A percentile compares a stretch with the other conserved stretches of the same genome.
Conservation (phyloP, 2,113 vertebrate genomes). For the Ceuthmochares aereus region DNA sequence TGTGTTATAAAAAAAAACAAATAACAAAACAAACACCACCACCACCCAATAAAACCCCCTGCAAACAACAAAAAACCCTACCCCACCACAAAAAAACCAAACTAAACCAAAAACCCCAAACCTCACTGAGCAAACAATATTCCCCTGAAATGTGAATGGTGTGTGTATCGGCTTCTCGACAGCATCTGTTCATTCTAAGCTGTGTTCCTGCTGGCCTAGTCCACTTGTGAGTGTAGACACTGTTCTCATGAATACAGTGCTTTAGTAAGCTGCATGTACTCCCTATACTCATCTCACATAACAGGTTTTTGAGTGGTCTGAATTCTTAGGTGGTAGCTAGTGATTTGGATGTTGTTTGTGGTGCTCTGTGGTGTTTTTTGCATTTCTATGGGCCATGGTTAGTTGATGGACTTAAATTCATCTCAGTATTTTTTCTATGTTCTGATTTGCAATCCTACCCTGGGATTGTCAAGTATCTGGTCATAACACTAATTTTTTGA, state of each 20-base stretch:
- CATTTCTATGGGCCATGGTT: fast-evolving
- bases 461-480: not conserved
- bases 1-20: not conserved
- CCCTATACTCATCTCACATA: not conserved
- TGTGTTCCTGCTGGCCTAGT: not conserved
- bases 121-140: not conserved
- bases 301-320: fast-evolving
- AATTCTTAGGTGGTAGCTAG: not conserved
- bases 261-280: not conserved
- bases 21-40: not conserved
- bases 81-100: not conserved
- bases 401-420: not conserved
- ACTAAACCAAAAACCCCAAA: too few relatives aligned
- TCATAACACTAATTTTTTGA: not conserved
- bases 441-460: not conserved
- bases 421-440: not conserved
- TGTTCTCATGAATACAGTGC: not conserved
- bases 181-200: not conserved
- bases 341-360: not conserved
- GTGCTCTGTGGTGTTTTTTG: not conserved
- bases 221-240: not conserved
- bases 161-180: not conserved
- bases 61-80: not conserved
- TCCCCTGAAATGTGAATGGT: not conserved
- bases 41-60: not conserved